Evolutionary conservation across 2,113 vertebrate species (phyloP).

Genomic region (Gavialis gangeticus): DNA sequence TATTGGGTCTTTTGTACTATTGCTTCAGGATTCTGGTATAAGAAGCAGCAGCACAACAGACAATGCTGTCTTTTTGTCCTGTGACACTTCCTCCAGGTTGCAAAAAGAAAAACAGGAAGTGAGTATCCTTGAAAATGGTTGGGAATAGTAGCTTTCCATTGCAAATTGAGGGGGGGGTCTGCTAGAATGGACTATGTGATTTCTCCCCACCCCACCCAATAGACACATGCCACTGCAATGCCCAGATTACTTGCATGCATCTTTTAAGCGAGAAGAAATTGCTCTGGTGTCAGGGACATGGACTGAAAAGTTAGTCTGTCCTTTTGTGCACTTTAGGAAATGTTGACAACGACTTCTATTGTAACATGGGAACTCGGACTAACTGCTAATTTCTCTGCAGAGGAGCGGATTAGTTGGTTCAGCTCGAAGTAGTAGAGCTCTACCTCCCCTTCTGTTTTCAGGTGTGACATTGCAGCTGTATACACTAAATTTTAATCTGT

Average conservation of each 20-base stretch:
- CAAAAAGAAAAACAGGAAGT: not conserved
- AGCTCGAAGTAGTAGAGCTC: not conserved
- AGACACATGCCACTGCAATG: no score
- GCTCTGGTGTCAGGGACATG: not conserved
- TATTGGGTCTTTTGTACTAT: not conserved
- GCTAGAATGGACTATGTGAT: not conserved
- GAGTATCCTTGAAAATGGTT: not conserved
- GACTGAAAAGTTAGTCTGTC: not conserved
- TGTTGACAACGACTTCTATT: not conserved
- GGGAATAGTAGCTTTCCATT: not conserved
- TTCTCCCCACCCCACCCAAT: not conserved
- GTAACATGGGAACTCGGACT: not conserved
- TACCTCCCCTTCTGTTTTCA: not conserved
- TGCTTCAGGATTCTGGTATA: not conserved
- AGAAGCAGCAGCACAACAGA: not conserved
- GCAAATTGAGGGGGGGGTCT: not conserved
- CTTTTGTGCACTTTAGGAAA: not conserved
- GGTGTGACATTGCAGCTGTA: not conserved
- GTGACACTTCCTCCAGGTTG: not conserved
- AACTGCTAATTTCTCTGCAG: not conserved
- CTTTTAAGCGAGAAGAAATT: not conserved
- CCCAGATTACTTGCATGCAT: not conserved
- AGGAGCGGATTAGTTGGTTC: not conserved
- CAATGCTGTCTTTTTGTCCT: not conserved
- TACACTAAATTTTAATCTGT: accelerated